A percentile compares a stretch with the other conserved stretches of the same genome.
These are phyloP conservation scores for Magallana nippona DNA, from an alignment of 2,888 invertebrate species.

Conservation along the genomic window DNA sequence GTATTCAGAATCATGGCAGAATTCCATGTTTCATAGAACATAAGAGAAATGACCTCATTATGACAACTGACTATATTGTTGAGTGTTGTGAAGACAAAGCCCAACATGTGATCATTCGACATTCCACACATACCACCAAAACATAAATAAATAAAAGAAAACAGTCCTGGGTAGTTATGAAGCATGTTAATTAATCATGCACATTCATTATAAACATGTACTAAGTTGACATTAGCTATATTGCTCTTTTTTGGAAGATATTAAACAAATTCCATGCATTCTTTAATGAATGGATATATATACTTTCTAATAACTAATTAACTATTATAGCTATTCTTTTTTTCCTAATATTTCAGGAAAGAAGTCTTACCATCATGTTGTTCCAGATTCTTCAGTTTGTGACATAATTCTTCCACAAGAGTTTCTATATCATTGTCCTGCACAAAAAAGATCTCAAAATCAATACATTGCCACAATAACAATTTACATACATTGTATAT, in stretches of 20 bases:
- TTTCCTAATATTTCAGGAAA: too few species aligned
- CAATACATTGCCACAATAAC: conserved; percentile 12
- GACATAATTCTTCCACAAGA: conserved; percentile 90
- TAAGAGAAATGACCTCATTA: conserved; percentile 5
- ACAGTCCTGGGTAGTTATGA: too few species aligned
- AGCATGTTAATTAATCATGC: too few species aligned
- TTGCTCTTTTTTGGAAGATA: too few species aligned
- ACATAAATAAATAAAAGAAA: too few species aligned
- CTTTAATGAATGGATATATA: too few species aligned
- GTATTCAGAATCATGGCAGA: conserved; percentile 6
- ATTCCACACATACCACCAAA: neutral
- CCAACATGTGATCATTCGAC: conserved; percentile 3
- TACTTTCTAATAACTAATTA: too few species aligned
- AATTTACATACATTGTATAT: neutral
- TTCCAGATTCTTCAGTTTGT: conserved; percentile 85
- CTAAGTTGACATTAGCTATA: too few species aligned
- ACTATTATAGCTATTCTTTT: too few species aligned
- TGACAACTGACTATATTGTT: neutral
- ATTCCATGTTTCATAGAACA: neutral
- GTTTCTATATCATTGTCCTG: conserved; percentile 90
- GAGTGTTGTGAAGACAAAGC: neutral
- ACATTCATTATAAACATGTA: too few species aligned
- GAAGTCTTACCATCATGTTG: conserved; percentile 58
- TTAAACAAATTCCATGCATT: too few species aligned
- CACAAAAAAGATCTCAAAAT: conserved; percentile 48